Evolutionary conservation across 92 coral and sea anemone species (phyloP), one percentile per base, ranked within the genome.

Genomic region (Palythoa grandis): DNA sequence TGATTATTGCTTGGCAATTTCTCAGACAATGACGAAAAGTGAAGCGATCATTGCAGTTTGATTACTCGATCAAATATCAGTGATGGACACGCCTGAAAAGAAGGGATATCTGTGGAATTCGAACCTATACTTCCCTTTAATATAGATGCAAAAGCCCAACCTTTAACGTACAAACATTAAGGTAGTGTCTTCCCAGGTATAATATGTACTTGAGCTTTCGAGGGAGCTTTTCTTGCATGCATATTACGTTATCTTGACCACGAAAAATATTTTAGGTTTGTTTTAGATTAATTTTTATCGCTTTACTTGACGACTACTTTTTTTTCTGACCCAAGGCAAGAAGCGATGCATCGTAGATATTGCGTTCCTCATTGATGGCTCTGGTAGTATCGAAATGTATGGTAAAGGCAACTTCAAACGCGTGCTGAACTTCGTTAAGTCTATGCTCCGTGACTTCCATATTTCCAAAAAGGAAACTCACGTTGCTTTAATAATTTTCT

Each of bases 331-430:
- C 19, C 48, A 94, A 92, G 89, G 78, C 92, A 98, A 87, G 97
- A 95, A 20, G 89, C 91, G 82, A 29, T 80, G 85, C 43, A 69
- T 80, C 25, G 95, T 95, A 23, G 95, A 96, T 50, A 78, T 96
- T 17, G 96, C 93, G 39, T 96, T 96, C 94, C 90, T 96, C 39
- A 72, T 96, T 15, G 99, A 96, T 86, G 96, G 95, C 23, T 96
- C 99, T 72, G 99, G 99, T 47, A 96, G 99, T 88, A 87, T 96
- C 24, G 98, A 94, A 78, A 91, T 87, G 91, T 94, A 94, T 66
- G 98, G 98, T 16, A 88, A 83, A 87, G 97, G 97, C 15, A 95
- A 95, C 90, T 96, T 91, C 89, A 88, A 90, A 74, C 94, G 98
- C 25, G 87, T 95, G 78, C 54, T 89, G 76, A 82, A 91, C 75